Percentiles rank a stretch among this genome's conserved stretches.
These are phyloP conservation scores for Lonchura striata DNA, from an alignment of 2,113 vertebrate species.

Conservation along the genomic window DNA sequence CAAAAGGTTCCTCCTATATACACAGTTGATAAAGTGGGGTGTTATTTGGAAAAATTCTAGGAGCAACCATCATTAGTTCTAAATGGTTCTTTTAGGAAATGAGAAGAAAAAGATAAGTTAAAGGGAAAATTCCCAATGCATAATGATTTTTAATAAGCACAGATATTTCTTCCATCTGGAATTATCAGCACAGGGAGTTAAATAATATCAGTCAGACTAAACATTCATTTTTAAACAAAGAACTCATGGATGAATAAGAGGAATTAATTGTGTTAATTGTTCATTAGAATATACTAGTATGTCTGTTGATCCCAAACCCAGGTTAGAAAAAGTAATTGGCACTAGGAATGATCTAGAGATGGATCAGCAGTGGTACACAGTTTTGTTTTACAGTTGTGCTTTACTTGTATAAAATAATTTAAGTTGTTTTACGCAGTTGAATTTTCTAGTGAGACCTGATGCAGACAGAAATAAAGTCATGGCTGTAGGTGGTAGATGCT, in stretches of 20 bases:
- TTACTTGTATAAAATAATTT: not conserved
- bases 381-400: not conserved
- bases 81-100: not conserved
- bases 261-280: not conserved
- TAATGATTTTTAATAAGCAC: not conserved
- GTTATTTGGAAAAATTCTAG: not conserved
- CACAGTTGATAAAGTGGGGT: not conserved
- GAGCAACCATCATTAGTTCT: not conserved
- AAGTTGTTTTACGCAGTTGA: not conserved
- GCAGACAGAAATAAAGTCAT: not conserved
- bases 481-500: not conserved
- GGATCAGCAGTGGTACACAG: not conserved
- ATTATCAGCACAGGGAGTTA: not conserved
- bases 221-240: not conserved
- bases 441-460: not conserved
- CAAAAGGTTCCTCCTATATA: not conserved
- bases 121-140: not conserved
- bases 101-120: not conserved
- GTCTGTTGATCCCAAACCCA: not conserved
- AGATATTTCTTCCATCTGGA: not conserved
- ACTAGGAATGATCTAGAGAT: not conserved
- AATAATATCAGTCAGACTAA: not conserved
- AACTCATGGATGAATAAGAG: not conserved
- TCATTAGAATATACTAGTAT: not conserved
- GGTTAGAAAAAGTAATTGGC: not conserved